phyloP scores from a whole-genome alignment of 2,888 invertebrate species.

The Lathronympha strigana region DNA sequence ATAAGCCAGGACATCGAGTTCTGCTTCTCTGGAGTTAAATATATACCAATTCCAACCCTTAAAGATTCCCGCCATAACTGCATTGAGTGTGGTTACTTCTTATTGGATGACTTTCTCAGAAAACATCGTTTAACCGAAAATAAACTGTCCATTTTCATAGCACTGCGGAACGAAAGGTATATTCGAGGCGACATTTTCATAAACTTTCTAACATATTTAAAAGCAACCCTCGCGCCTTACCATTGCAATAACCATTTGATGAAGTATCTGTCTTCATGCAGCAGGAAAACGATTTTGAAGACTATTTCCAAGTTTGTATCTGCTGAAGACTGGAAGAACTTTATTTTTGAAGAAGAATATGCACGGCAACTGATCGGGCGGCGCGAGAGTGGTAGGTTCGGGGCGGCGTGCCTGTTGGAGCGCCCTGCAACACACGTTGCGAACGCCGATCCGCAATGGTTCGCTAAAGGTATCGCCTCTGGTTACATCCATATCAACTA shows the following conservation, averaged over 20 bases:
- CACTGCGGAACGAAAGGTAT: slow-evolving; percentile 20
- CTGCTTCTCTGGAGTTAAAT: slow-evolving; percentile 32
- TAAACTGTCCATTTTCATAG: slow-evolving; percentile 31
- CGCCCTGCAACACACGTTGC: slow-evolving; percentile 29
- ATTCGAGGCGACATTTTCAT: slow-evolving; percentile 24
- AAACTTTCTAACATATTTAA: slow-evolving; percentile 42
- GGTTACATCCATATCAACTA: slow-evolving; percentile 46
- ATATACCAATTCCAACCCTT: slow-evolving; percentile 19
- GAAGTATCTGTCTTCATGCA: neutral
- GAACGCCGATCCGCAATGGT: slow-evolving; percentile 50
- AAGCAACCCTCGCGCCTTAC: neutral
- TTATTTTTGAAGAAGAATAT: slow-evolving; percentile 31
- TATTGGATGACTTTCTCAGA: slow-evolving; percentile 15
- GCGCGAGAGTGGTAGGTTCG: slow-evolving; percentile 38
- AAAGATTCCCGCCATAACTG: slow-evolving; percentile 10
- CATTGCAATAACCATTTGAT: slow-evolving; percentile 7
- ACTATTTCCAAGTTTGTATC: slow-evolving; percentile 13
- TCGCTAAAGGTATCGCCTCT: slow-evolving; percentile 49
- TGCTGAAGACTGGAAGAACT: slow-evolving; percentile 7
- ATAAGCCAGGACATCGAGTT: slow-evolving; percentile 35
- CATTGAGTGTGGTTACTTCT: slow-evolving; percentile 29
- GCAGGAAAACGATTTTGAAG: neutral
- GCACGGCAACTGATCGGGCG: slow-evolving; percentile 30
- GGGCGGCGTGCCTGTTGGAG: slow-evolving; percentile 42
- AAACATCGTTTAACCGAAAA: slow-evolving; percentile 18